Conservation (phyloP, 2,113 vertebrate species). For the Chaetodon trifascialis region DNA sequence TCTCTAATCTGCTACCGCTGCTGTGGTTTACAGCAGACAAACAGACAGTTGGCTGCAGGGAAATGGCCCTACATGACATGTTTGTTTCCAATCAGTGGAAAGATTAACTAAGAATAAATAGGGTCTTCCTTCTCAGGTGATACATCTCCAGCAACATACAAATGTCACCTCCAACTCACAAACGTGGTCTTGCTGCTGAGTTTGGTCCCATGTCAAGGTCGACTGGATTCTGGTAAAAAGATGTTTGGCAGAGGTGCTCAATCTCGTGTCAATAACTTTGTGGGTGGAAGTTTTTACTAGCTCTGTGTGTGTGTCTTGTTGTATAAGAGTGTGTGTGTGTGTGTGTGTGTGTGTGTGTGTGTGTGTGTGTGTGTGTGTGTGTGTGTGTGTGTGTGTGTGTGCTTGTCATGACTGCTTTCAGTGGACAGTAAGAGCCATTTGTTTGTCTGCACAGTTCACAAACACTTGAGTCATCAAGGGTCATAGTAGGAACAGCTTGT, state of each 20-base stretch:
- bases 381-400: no score
- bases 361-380: not conserved
- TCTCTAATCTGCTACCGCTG: slow-evolving; percentile 70
- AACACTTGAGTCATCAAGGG: slow-evolving; percentile 36
- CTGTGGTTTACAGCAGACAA: slow-evolving; percentile 67
- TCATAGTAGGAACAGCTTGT: slow-evolving; percentile 12
- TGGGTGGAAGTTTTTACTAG: slow-evolving; percentile 71
- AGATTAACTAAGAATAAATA: slow-evolving; percentile 72
- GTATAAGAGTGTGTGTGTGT: slow-evolving; percentile 20
- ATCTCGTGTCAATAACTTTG: slow-evolving; percentile 64
- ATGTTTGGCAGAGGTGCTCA: slow-evolving; percentile 69
- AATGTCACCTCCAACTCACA: slow-evolving; percentile 15
- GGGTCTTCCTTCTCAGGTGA: slow-evolving; percentile 73
- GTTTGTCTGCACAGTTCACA: slow-evolving; percentile 45
- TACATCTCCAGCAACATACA: slow-evolving; percentile 34
- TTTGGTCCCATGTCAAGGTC: slow-evolving; percentile 56
- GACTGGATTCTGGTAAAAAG: slow-evolving; percentile 75
- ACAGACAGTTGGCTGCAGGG: slow-evolving; percentile 64
- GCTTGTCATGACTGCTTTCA: not conserved
- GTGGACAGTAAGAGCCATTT: slow-evolving; percentile 25
- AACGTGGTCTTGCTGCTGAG: slow-evolving; percentile 49
- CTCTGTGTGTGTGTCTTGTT: slow-evolving; percentile 55
- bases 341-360: no score
- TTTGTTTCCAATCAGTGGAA: slow-evolving; percentile 74
- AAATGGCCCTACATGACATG: slow-evolving; percentile 66